Evolutionary conservation across 2,888 invertebrate genomes (phyloP).

Genomic region (Tipula helvola): DNA sequence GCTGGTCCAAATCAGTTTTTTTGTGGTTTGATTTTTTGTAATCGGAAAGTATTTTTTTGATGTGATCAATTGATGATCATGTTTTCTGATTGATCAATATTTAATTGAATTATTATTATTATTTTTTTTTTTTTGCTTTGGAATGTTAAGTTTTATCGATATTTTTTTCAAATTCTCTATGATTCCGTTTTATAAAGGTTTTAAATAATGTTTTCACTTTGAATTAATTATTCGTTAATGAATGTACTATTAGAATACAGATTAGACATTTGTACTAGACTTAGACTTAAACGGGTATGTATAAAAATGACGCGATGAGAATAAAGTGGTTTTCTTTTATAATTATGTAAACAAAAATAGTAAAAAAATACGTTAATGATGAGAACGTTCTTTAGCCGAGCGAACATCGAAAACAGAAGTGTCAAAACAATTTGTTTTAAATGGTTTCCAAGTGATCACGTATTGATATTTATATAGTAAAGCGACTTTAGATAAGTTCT

Average conservation of each 20-base stretch:
- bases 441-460: neutral
- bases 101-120: neutral
- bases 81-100: neutral
- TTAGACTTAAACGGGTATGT: neutral
- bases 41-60: neutral
- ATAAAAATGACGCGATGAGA: neutral
- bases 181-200: neutral
- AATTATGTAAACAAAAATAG: neutral
- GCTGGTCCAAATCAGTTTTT: neutral
- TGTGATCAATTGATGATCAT: neutral
- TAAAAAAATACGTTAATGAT: neutral
- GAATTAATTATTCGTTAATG: neutral
- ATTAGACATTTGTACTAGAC: neutral
- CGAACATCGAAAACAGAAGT: neutral
- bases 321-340: neutral
- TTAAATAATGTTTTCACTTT: neutral
- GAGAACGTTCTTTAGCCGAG: neutral
- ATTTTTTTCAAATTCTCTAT: neutral
- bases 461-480: neutral
- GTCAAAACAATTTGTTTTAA: neutral
- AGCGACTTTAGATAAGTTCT: neutral
- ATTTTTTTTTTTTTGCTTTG: neutral
- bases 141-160: neutral
- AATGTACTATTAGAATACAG: neutral
- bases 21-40: neutral